Base-by-base conservation (phyloP, 2,797 vertebrate genomes). In the Hybognathus amarus region DNA sequence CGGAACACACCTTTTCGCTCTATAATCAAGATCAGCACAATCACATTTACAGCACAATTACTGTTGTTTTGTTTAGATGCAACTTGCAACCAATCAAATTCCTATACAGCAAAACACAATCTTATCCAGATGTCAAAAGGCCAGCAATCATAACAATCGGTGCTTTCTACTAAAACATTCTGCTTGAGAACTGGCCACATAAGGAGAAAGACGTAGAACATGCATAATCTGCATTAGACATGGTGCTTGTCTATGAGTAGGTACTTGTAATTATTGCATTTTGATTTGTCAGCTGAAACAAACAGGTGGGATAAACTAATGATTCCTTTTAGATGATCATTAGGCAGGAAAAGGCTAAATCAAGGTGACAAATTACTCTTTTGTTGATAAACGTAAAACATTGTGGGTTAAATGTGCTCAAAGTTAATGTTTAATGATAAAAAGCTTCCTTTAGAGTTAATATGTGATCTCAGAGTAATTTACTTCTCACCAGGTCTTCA, bases 381-480 rank as follows among this genome's bases (percentile, higher is more conserved):
- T 85, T 54, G 42, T 30, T 30, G 40, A 30, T 15, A 9, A 54
- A 22, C 12, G 6, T 45, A n/a, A 77, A 66, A 77, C 27, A 54
- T 36, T 36, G 56, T 83, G 22, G 13, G 52, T 5, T 40, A 63
- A 24, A 24, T 61, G 61, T 59, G 11, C 80, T 80, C 50, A 24
- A 40, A n/a, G 87, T 81, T 86, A 85, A 83, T 75, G 61, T 83
- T 77, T 78, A 75, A 83, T 27, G n/a, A 59, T 18, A 17, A 3
- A 2, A 45, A 30, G 40, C 80, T 70, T 75, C 45, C 15, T 73
- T 82, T 42, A 45, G 36, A 82, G 85, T 83, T 76, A 80, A 86
- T 80, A 17, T 69, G 40, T 54, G 52, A 86, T 38, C 52, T 68
- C 36, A 56, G 11, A 66, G 36, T 79, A 69, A 59, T 52, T 64